Evolutionary conservation across 2,797 vertebrate genomes (phyloP).

Genomic region (Pipistrellus pygmaeus): DNA sequence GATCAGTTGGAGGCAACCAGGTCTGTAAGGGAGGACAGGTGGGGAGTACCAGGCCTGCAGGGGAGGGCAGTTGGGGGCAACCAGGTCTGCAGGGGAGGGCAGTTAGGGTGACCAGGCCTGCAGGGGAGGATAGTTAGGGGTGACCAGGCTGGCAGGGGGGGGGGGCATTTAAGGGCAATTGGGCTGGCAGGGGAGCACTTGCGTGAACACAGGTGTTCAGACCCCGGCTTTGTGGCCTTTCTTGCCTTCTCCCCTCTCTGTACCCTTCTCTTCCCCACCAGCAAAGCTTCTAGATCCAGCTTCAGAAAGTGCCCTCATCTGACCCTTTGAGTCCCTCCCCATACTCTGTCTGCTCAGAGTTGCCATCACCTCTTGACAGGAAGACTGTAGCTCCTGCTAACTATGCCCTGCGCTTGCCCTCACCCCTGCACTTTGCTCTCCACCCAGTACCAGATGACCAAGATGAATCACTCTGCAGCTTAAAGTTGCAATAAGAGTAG

Average conservation of each 20-base stretch:
- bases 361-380: background rate
- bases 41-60: too few relatives aligned
- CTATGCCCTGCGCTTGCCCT: background rate
- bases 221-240: background rate
- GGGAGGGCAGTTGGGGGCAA: too few relatives aligned
- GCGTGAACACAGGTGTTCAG: background rate
- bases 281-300: background rate
- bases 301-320: background rate
- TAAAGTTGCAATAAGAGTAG: background rate
- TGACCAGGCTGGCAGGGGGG: too few relatives aligned
- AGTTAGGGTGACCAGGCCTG: too few relatives aligned
- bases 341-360: background rate
- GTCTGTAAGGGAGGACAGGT: too few relatives aligned
- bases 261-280: background rate
- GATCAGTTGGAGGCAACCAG: too few relatives aligned
- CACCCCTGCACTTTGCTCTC: background rate
- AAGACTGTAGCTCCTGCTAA: background rate
- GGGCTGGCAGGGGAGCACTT: too few relatives aligned
- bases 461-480: background rate
- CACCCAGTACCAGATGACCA: background rate
- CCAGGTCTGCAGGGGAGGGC: too few relatives aligned
- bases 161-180: too few relatives aligned
- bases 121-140: too few relatives aligned
- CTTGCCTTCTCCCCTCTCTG: background rate
- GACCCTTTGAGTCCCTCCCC: background rate